These are phyloP conservation scores for Hesperia comma DNA, from an alignment of 2,888 invertebrate genomes.

Conservation along the genomic window DNA sequence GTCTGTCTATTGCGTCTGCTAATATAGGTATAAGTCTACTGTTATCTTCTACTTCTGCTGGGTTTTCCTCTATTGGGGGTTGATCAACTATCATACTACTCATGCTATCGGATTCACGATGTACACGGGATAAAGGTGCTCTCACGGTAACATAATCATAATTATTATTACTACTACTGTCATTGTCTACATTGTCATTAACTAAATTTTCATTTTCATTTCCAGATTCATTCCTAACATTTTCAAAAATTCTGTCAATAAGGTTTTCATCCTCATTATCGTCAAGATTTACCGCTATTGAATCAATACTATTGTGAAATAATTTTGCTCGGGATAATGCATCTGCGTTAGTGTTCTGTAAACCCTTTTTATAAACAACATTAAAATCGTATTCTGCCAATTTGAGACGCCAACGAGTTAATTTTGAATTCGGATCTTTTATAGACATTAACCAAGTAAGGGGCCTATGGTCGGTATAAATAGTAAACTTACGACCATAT, in stretches of 20 bases:
- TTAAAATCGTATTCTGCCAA: slow-evolving; percentile 48
- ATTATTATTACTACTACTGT: background rate
- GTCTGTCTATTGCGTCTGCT: too few relatives aligned
- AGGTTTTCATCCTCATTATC: slow-evolving; percentile 8
- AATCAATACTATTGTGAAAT: slow-evolving; percentile 30
- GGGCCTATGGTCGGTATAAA: slow-evolving; percentile 62
- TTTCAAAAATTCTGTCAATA: slow-evolving; percentile 14
- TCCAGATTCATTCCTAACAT: slow-evolving; percentile 11
- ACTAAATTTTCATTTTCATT: background rate
- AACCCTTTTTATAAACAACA: slow-evolving; percentile 48
- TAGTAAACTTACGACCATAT: slow-evolving; percentile 55
- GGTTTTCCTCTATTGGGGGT: too few relatives aligned
- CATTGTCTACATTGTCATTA: background rate
- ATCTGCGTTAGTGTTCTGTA: slow-evolving; percentile 48
- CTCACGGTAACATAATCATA: too few relatives aligned
- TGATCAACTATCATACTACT: too few relatives aligned
- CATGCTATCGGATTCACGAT: too few relatives aligned
- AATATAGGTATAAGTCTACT: too few relatives aligned
- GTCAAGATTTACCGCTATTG: slow-evolving; percentile 3
- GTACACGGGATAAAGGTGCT: too few relatives aligned
- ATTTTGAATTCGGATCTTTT: slow-evolving; percentile 58
- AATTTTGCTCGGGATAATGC: slow-evolving; percentile 47
- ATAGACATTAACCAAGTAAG: slow-evolving; percentile 55
- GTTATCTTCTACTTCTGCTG: too few relatives aligned
- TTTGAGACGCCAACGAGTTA: slow-evolving; percentile 56